Conservation (phyloP, 2,113 vertebrate genomes). For the Myanophis thanlyinensis region DNA sequence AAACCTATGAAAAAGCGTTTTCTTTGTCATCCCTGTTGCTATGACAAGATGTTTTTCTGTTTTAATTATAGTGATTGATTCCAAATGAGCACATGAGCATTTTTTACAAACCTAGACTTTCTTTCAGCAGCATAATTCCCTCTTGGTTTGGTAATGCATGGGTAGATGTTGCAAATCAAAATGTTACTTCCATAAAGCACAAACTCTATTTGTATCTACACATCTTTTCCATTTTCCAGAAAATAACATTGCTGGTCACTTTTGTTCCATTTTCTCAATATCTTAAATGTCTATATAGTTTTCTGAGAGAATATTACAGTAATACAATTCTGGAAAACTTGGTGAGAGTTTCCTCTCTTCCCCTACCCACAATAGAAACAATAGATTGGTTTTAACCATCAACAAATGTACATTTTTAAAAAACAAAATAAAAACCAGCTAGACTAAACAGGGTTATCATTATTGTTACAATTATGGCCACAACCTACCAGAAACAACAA, state of each 20-base stretch:
- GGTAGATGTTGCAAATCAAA: neutral
- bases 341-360: constrained; percentile 43
- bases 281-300: neutral
- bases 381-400: constrained; percentile 41
- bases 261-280: neutral
- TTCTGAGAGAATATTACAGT: neutral
- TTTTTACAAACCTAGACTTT: neutral
- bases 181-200: neutral
- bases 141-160: neutral
- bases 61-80: neutral
- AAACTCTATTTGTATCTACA: neutral
- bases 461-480: neutral
- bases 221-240: neutral
- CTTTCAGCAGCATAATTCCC: neutral
- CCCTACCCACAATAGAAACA: constrained; percentile 49
- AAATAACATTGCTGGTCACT: neutral
- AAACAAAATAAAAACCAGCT: constrained; percentile 22
- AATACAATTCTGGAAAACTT: constrained; percentile 32
- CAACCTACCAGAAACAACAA: neutral
- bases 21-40: neutral
- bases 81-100: neutral
- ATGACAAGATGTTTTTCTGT: neutral
- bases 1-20: neutral
- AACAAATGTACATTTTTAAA: constrained; percentile 48
- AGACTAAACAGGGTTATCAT: neutral